Evolutionary conservation across 2,113 vertebrate species (phyloP).

Genomic region (Corythornis madagascariensis): DNA sequence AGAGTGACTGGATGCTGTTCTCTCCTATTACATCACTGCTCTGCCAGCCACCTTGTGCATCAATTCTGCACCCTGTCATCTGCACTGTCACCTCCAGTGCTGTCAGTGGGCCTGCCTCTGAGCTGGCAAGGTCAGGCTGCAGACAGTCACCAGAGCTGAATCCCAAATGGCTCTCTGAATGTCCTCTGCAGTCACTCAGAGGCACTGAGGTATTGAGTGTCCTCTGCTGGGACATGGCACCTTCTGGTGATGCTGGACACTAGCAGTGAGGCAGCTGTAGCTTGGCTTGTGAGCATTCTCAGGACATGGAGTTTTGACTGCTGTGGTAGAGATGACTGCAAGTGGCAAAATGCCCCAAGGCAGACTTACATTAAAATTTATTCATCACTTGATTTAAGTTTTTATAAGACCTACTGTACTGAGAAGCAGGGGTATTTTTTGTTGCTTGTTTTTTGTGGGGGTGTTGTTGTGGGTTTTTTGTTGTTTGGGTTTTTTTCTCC

Average conservation of each 20-base stretch:
- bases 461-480: too few relatives aligned
- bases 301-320: neutral
- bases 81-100: neutral
- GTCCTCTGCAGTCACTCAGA: neutral
- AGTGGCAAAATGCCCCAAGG: neutral
- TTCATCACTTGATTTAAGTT: neutral
- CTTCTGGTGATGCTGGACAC: neutral
- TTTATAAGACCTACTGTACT: neutral
- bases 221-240: rapidly evolving
- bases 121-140: neutral
- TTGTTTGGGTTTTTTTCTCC: too few relatives aligned
- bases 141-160: neutral
- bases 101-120: neutral
- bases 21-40: neutral
- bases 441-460: too few relatives aligned
- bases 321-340: neutral
- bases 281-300: rapidly evolving
- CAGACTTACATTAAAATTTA: neutral
- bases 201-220: neutral
- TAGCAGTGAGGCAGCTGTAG: too few relatives aligned
- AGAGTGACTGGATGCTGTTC: neutral
- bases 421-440: neutral
- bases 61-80: rapidly evolving
- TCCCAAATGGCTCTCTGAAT: neutral
- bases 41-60: neutral